Evolutionary conservation across 37 sponge, comb jelly and placozoan species (phyloP).

Genomic region (Oscarella lobularis): DNA sequence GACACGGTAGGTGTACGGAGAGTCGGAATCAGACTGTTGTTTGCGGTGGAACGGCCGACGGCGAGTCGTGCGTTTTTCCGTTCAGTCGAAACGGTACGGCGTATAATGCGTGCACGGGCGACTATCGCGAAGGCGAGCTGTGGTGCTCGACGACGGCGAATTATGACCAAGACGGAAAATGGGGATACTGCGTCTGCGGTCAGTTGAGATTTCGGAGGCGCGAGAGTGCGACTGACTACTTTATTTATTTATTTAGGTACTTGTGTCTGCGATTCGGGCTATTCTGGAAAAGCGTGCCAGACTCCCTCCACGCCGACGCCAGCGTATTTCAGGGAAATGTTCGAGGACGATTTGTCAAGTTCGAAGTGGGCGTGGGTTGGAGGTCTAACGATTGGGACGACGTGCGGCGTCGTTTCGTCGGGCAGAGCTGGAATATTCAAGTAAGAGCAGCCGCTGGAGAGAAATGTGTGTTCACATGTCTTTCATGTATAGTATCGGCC

Average conservation of each 20-base stretch:
- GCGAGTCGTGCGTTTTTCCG: neutral
- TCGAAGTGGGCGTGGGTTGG: neutral
- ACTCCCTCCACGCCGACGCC: neutral
- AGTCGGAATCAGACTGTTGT: neutral
- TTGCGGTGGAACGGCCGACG: neutral
- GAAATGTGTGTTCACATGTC: no score
- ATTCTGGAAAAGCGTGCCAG: neutral
- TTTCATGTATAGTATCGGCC: neutral
- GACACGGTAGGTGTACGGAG: neutral
- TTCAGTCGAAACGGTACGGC: neutral
- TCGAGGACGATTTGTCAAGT: neutral
- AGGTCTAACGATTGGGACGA: neutral
- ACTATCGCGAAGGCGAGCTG: neutral
- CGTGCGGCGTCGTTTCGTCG: neutral
- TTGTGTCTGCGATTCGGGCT: neutral
- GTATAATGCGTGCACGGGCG: neutral
- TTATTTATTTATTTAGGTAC: neutral
- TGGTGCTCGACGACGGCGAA: neutral
- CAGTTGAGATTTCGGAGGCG: no score
- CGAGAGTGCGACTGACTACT: no score
- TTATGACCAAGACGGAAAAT: slow-evolving; percentile 1
- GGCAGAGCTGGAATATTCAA: neutral
- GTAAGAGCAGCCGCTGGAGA: neutral
- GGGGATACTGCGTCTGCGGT: slow-evolving; percentile 3
- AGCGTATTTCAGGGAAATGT: neutral